Base-by-base conservation (phyloP, 1,140 invertebrate species). In the Aphaenogaster floridana region DNA sequence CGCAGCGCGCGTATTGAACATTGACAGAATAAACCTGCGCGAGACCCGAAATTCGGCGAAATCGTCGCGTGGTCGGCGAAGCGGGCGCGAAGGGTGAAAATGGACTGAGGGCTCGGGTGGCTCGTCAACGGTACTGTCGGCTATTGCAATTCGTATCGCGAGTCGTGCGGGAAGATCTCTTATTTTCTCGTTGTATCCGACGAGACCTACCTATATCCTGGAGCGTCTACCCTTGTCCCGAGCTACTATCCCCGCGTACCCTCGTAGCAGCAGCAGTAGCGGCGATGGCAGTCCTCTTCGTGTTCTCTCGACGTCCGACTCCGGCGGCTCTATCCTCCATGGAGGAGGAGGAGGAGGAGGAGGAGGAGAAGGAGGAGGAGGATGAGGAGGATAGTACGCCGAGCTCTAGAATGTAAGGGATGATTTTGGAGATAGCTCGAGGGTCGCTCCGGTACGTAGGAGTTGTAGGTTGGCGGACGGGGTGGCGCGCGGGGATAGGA, bases 341-440 rank as follows among this genome's bases (percentile, higher is more conserved):
- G 90, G 93, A 94, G 68, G 28, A 69, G 77, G 13, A 79, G 63
- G 74, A 76, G 48, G 13, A 52, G 50, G 71, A 74, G 36, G 17
- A 68, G 28, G 59, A 28, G 28, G n/a, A n/a, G n/a, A n/a, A n/a
- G 59, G 66, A 21, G 42, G 45, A 71, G 8, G 50, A 74, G 28
- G 42, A 61, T 2, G 45, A 69, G 34, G 78, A 76, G 94, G 93
- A 94, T 94, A 93, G 92, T 88, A 86, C 87, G 89, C 91, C 84
- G 66, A 88, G 91, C 92, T 91, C 92, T 89, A 93, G 92, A 94
- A 94, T 95, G 93, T 95, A 94, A 94, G 94, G 95, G 94, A 95
- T 95, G 94, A 95, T 95, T 95, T 95, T 93, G 94, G 94, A 95
- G 94, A 95, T 95, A 95, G 95, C 94, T 95, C 83, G 94, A 95